These are phyloP conservation scores for Cataglyphis albicans DNA, from an alignment of 2,888 invertebrate genomes.

Conservation along the genomic window DNA sequence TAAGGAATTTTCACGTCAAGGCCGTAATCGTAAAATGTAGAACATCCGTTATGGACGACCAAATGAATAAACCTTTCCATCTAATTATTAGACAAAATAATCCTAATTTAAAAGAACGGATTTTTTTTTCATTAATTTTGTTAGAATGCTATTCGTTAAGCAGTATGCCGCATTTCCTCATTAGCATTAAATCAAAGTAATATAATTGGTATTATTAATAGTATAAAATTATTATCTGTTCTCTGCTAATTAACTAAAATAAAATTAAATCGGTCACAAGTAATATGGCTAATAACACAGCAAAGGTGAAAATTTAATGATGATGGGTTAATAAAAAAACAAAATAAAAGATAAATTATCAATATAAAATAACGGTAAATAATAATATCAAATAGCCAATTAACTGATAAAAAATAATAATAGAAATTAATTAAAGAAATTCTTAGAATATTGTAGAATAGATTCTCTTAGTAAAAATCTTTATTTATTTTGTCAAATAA, in stretches of 20 bases:
- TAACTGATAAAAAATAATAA: neutral
- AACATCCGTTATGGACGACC: neutral
- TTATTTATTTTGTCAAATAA: neutral
- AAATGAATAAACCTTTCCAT: neutral
- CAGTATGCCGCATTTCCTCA: neutral
- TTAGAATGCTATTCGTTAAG: conserved; percentile 8
- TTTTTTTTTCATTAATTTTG: conserved; percentile 2
- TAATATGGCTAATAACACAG: neutral
- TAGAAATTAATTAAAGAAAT: conserved; percentile 5
- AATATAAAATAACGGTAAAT: neutral
- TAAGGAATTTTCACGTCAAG: conserved; percentile 63
- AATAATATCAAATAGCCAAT: neutral
- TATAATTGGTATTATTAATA: neutral
- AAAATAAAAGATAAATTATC: neutral
- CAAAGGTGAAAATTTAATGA: neutral
- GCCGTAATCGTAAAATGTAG: conserved; percentile 27
- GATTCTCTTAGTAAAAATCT: neutral
- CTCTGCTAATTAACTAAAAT: neutral
- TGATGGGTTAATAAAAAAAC: neutral
- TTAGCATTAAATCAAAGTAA: neutral
- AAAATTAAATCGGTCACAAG: neutral
- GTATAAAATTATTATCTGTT: neutral
- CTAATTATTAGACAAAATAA: neutral
- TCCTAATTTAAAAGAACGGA: neutral
- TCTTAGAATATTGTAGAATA: neutral